phyloP scores from a whole-genome alignment of 2,888 invertebrate species.

The Synergus itoensis region DNA sequence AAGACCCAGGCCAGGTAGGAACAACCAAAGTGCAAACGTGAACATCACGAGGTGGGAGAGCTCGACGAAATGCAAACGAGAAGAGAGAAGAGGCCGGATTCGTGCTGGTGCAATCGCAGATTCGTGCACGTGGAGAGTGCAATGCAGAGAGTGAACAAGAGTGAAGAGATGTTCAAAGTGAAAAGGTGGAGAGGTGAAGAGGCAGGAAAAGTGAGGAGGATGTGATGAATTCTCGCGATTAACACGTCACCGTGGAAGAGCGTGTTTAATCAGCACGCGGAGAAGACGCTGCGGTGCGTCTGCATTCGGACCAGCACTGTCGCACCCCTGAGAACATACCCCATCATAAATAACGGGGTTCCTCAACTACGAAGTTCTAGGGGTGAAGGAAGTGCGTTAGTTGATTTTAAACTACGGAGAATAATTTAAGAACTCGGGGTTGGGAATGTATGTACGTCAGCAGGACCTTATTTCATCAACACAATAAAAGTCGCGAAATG shows the following conservation, averaged over 20 bases:
- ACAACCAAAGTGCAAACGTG: conserved; percentile 5
- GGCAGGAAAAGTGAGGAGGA: conserved; percentile 54
- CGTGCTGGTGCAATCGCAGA: conserved; percentile 24
- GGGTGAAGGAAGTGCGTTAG: background rate
- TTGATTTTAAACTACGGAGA: too few relatives aligned
- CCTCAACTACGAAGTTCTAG: conserved; percentile 58
- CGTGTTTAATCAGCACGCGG: conserved; percentile 72
- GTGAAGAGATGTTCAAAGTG: too few relatives aligned
- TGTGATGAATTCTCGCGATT: conserved; percentile 72
- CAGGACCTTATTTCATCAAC: conserved; percentile 47
- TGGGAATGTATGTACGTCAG: conserved; percentile 23
- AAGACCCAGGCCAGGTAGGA: background rate
- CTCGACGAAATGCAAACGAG: conserved; percentile 33
- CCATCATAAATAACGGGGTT: conserved; percentile 70
- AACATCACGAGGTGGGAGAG: conserved; percentile 2
- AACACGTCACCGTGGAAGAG: conserved; percentile 73
- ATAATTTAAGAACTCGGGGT: too few relatives aligned
- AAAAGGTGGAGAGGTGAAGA: conserved; percentile 49
- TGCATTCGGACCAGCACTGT: conserved; percentile 61
- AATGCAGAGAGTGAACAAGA: conserved; percentile 27
- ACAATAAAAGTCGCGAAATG: conserved; percentile 47
- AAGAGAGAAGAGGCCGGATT: conserved; percentile 12
- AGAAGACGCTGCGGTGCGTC: conserved; percentile 72
- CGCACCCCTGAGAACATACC: conserved; percentile 52
- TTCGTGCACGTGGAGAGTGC: conserved; percentile 45